A percentile compares a stretch with the other conserved stretches of the same genome.
These are phyloP conservation scores for Trinorchestia longiramus DNA, from an alignment of 1,140 invertebrate genomes.

Conservation along the genomic window DNA sequence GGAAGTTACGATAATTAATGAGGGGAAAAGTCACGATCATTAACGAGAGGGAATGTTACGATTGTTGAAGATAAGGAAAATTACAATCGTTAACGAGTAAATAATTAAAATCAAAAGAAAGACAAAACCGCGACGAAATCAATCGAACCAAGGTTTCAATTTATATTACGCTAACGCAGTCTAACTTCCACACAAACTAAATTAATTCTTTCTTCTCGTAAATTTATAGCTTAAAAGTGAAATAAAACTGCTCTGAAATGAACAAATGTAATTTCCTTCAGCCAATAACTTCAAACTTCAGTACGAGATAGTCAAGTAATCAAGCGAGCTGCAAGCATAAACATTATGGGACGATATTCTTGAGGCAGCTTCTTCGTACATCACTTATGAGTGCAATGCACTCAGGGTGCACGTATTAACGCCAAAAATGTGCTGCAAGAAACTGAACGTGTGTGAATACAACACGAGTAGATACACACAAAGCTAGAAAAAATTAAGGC, in stretches of 20 bases:
- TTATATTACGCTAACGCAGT: too few species aligned
- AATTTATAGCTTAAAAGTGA: not conserved
- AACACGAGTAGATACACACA: not conserved
- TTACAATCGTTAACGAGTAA: too few species aligned
- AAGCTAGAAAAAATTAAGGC: not conserved
- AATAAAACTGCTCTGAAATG: not conserved
- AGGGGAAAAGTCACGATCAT: too few species aligned
- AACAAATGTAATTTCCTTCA: not conserved
- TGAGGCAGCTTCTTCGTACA: not conserved
- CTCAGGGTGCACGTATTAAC: not conserved
- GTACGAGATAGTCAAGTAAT: not conserved
- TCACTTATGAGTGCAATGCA: not conserved
- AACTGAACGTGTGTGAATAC: not conserved
- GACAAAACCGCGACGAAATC: too few species aligned
- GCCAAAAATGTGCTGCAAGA: not conserved
- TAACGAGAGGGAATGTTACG: too few species aligned
- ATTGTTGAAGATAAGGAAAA: too few species aligned
- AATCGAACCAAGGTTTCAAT: too few species aligned
- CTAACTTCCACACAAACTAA: too few species aligned
- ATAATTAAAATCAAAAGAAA: too few species aligned
- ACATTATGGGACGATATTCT: not conserved
- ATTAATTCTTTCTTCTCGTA: not conserved
- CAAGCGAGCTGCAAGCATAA: too few species aligned
- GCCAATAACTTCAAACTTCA: not conserved
- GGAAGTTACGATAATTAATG: too few species aligned